Evolutionary conservation across 2,888 invertebrate species (phyloP).

Genomic region (Drosophila incognita): DNA sequence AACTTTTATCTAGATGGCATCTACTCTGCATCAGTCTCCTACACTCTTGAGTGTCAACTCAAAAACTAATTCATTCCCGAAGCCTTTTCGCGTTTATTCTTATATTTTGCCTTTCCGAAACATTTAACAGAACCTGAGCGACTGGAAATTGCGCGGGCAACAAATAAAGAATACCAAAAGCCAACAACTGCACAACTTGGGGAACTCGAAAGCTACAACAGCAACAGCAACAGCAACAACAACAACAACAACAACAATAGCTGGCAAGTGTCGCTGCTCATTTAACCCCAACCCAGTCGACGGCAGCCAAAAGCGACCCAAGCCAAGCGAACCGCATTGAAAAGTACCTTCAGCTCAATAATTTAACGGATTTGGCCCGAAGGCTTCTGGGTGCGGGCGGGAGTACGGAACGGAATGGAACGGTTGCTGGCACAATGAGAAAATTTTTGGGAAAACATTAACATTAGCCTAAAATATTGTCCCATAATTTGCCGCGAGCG

Average conservation of each 20-base stretch:
- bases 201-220: slow-evolving; percentile 50
- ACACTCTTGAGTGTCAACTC: slow-evolving; percentile 38
- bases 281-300: slow-evolving; percentile 68
- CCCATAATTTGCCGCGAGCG: slow-evolving; percentile 83
- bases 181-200: slow-evolving; percentile 25
- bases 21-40: slow-evolving; percentile 3
- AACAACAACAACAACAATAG: slow-evolving; percentile 41
- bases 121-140: slow-evolving; percentile 73
- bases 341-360: slow-evolving; percentile 81
- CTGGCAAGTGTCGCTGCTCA: slow-evolving; percentile 73
- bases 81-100: slow-evolving; percentile 56
- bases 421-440: slow-evolving; percentile 71
- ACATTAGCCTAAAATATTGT: slow-evolving; percentile 84
- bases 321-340: slow-evolving; percentile 76
- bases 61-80: slow-evolving; percentile 60
- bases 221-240: slow-evolving; percentile 46
- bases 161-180: slow-evolving; percentile 58
- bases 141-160: slow-evolving; percentile 56
- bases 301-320: slow-evolving; percentile 43
- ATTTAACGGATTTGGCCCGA: slow-evolving; percentile 81
- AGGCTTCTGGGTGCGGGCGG: slow-evolving; percentile 40
- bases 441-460: slow-evolving; percentile 81
- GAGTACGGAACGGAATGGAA: neutral
- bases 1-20: slow-evolving; percentile 3
- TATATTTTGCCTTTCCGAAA: slow-evolving; percentile 66